A percentile compares a stretch with the other conserved stretches of the same genome.
Evolutionary conservation across 1,140 invertebrate species (phyloP).

Genomic region (Eulimnadia texana): DNA sequence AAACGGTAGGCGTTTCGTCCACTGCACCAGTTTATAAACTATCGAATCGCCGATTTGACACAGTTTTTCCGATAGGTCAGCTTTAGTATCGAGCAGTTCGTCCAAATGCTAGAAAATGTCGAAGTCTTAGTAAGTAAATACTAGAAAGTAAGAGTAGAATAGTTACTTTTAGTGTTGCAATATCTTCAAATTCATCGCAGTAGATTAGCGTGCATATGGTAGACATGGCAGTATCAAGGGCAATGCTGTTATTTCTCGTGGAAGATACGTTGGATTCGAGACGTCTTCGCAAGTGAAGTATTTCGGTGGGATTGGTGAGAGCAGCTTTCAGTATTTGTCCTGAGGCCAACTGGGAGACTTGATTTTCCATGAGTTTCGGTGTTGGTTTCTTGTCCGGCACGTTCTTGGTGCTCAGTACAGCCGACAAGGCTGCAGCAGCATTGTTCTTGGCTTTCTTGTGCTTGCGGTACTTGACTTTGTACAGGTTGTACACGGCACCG

Average conservation of each 20-base stretch:
- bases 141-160: slow-evolving; percentile 3
- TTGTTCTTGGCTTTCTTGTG: slow-evolving; percentile 55
- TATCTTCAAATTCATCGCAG: slow-evolving; percentile 90
- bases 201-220: slow-evolving; percentile 84
- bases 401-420: slow-evolving; percentile 7
- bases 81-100: slow-evolving; percentile 75
- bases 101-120: slow-evolving; percentile 49
- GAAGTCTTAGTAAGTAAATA: background rate
- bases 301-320: slow-evolving; percentile 80
- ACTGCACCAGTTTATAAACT: slow-evolving; percentile 92
- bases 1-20: slow-evolving; percentile 94
- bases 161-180: slow-evolving; percentile 58
- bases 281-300: slow-evolving; percentile 67
- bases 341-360: slow-evolving; percentile 58
- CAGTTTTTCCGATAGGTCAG: slow-evolving; percentile 77
- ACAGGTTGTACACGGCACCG: slow-evolving; percentile 95
- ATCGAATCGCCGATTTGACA: slow-evolving; percentile 91
- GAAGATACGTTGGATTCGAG: slow-evolving; percentile 72
- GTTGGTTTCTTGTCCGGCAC: background rate
- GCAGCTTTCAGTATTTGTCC: slow-evolving; percentile 87
- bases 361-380: slow-evolving; percentile 19
- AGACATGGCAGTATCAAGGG: slow-evolving; percentile 54
- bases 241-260: slow-evolving; percentile 45
- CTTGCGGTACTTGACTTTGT: slow-evolving; percentile 98
- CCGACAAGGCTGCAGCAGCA: slow-evolving; percentile 9